A percentile compares a stretch with the other conserved stretches of the same genome.
Evolutionary conservation across 2,113 vertebrate genomes (phyloP).

Genomic region (Tauraco erythrolophus): DNA sequence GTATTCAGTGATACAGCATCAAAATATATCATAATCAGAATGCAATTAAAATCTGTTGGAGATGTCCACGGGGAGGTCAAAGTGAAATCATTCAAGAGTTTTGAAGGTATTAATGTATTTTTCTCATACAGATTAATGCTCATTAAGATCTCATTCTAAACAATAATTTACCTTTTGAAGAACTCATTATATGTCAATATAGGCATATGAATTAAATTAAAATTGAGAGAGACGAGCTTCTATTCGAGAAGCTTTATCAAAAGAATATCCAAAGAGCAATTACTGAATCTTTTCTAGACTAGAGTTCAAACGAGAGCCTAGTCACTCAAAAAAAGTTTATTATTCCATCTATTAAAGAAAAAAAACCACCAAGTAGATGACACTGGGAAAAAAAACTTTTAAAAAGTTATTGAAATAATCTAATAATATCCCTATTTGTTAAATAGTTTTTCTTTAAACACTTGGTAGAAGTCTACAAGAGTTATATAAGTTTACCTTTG

Average conservation of each 20-base stretch:
- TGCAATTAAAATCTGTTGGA: background rate
- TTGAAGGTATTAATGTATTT: background rate
- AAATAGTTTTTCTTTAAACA: background rate
- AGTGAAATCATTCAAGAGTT: background rate
- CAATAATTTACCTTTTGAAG: background rate
- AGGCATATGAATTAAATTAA: background rate
- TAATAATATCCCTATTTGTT: background rate
- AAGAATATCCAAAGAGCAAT: background rate
- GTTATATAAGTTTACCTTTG: background rate
- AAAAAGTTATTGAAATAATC: background rate
- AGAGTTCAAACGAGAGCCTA: background rate
- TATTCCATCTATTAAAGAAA: background rate
- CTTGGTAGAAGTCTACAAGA: background rate
- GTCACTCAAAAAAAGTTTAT: background rate
- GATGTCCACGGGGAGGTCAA: background rate
- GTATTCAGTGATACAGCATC: background rate
- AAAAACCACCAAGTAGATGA: background rate
- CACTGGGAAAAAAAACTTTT: rapidly evolving
- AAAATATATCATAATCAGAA: background rate
- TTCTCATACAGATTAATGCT: background rate
- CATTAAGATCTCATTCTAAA: background rate
- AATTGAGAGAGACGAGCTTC: background rate
- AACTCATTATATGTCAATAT: background rate
- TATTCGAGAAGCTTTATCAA: background rate
- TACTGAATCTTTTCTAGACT: background rate